phyloP scores from a whole-genome alignment of 2,113 vertebrate species.

The Archilochus colubris region DNA sequence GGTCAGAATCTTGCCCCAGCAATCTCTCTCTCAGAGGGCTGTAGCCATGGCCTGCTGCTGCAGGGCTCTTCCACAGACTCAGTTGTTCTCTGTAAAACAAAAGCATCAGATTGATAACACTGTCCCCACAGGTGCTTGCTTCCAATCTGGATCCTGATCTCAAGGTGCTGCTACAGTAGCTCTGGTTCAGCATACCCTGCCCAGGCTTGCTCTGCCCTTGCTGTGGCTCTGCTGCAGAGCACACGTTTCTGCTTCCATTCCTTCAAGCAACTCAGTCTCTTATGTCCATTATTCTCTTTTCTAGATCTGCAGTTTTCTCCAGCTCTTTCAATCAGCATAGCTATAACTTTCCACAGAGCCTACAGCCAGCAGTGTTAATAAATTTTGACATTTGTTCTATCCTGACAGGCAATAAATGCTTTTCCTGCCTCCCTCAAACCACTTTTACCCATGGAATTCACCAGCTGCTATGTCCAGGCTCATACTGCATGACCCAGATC shows the following conservation, averaged over 20 bases:
- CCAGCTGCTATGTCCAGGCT: background rate
- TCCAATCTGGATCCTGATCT: background rate
- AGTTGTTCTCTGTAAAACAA: background rate
- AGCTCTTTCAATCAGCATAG: background rate
- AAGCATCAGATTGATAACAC: background rate
- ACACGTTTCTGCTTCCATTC: background rate
- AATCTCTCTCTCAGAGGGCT: background rate
- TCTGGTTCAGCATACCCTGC: background rate
- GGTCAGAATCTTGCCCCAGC: accelerated
- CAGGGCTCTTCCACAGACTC: background rate
- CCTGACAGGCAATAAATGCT: background rate
- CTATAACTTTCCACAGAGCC: background rate
- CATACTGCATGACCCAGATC: background rate
- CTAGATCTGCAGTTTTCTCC: background rate
- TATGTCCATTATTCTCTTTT: background rate
- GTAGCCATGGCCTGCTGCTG: background rate
- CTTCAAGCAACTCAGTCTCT: background rate
- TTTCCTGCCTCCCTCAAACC: background rate
- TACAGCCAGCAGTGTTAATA: background rate
- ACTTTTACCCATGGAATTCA: background rate
- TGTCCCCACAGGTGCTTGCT: background rate
- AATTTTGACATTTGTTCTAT: background rate
- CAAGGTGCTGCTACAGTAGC: background rate
- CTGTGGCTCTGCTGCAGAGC: background rate
- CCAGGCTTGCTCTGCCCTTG: accelerated